Evolutionary conservation across 2,888 invertebrate species (phyloP).

Genomic region (Tineola bisselliella): DNA sequence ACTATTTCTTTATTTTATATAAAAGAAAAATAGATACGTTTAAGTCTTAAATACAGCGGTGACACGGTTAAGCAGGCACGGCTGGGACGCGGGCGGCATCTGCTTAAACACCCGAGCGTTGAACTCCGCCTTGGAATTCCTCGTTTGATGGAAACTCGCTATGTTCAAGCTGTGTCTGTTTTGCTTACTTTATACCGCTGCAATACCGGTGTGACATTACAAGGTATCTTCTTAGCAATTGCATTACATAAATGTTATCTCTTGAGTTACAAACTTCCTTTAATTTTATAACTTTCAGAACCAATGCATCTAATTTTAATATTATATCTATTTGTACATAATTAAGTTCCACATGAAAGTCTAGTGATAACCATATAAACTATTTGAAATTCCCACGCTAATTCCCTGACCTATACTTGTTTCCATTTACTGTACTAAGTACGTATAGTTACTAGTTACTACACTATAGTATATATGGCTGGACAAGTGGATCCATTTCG

Average conservation of each 20-base stretch:
- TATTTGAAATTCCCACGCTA: no score
- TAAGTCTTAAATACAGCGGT: not conserved
- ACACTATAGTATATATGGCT: no score
- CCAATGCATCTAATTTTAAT: no score
- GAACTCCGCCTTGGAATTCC: constrained; percentile 42
- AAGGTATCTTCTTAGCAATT: not conserved
- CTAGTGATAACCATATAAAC: no score
- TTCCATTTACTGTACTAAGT: no score
- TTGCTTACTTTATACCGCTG: not conserved
- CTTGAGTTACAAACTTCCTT: not conserved
- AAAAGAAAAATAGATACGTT: not conserved
- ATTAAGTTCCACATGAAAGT: no score
- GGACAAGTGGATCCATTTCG: no score
- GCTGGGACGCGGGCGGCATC: constrained; percentile 23
- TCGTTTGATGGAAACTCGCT: constrained; percentile 41
- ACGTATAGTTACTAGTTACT: no score
- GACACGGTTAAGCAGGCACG: constrained; percentile 10
- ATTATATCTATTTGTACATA: no score
- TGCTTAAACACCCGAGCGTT: constrained; percentile 47
- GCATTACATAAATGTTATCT: not conserved
- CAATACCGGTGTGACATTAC: not conserved
- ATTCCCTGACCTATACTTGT: no score
- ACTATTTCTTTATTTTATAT: not conserved
- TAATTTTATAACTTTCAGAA: not conserved
- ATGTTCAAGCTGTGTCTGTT: not conserved